Base-by-base conservation (phyloP, 1,140 invertebrate genomes). In the Conopomorpha cramerella region DNA sequence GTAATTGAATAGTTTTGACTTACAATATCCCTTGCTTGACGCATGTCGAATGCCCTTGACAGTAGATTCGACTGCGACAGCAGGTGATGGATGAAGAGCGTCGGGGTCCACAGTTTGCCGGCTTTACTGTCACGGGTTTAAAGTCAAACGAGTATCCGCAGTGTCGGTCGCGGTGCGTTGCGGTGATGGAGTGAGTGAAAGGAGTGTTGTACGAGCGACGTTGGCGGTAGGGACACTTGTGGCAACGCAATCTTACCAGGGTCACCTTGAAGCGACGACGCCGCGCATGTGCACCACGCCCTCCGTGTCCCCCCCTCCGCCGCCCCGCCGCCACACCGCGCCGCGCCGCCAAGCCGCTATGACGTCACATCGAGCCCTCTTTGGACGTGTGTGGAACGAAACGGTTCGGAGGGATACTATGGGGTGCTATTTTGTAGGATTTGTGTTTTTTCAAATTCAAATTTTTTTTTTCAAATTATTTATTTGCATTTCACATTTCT, bases 1-100 rank as follows among this genome's bases (percentile, higher is more conserved):
- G n/a, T n/a, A n/a, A n/a, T n/a, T n/a, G n/a, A n/a, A n/a, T n/a
- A n/a, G n/a, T n/a, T n/a, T n/a, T n/a, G n/a, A 76, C 71, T 76
- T 40, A 76, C 71, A 42, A 67, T 53, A 43, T 76, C 67, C 56
- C 66, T 45, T 39, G 67, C 59, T 61, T 71, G 71, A 55, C 71
- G 67, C 71, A 76, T 76, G 72, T 76, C 62, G 71, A 68, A 68
- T 68, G 38, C 57, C 63, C 60, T 63, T 66, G 64, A 71, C 62
- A 64, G 66, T 60, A 65, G 49, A 46, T 49, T 45, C 12, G 66
- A 72, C 58, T 59, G 64, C 53, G 67, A 72, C 57, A 72, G 53
- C 30, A 76, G 57, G 51, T 76, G 71, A 67, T 76, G 67, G 55
- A 72, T 58, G 60, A 76, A 57, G 34, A 72, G 55, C 58, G 67